Base-by-base conservation (phyloP, 2,888 invertebrate genomes). In the Coelopa pilipes region DNA sequence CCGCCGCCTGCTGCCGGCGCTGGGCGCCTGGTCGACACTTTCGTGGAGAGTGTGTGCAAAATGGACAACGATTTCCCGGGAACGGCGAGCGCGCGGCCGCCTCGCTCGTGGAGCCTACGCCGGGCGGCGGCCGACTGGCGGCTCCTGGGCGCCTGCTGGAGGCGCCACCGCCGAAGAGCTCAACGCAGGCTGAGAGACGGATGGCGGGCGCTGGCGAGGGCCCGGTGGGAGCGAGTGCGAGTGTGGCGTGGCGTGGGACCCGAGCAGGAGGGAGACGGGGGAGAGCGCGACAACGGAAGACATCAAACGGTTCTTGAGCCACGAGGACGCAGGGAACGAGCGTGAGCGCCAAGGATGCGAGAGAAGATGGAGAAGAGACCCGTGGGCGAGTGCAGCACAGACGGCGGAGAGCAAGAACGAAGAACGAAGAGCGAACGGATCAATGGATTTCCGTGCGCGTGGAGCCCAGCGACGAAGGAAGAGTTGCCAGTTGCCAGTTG, bases 11-110 rank as follows among this genome's bases (percentile, higher is more conserved):
- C 24, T 17, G 21, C 15, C 53, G 49, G 49, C 46, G 71, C 83
- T 82, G 82, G 13, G 72, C 77, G 78, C 82, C 82, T 82, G 80
- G 53, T 79, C 3, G 70, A 79, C 80, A 82, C 76, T 81, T 81
- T 81, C 81, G 82, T 83, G 82, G 83, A 83, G 83, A 83, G 82
- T 82, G 83, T 82, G 82, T 82, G 83, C 82, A 82, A 81, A 70
- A 70, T 50, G 45, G 60, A 65, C 46, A 63, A 65, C 7, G 7
- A 13, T 71, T 57, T 57, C 65, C 24, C 72, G 66, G 65, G 57
- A 71, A 63, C 50, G 21, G 47, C 3, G 21, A 34, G 57, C 47
- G 50, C 59, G 24, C 59, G 60, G 9, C 60, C 47, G 60, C 34
- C 4, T 34, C n/a, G 12, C 5, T 34, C n/a, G 21, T 60, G 49